phyloP scores from a whole-genome alignment of 2,113 vertebrate species.

The Rhipidura dahli region DNA sequence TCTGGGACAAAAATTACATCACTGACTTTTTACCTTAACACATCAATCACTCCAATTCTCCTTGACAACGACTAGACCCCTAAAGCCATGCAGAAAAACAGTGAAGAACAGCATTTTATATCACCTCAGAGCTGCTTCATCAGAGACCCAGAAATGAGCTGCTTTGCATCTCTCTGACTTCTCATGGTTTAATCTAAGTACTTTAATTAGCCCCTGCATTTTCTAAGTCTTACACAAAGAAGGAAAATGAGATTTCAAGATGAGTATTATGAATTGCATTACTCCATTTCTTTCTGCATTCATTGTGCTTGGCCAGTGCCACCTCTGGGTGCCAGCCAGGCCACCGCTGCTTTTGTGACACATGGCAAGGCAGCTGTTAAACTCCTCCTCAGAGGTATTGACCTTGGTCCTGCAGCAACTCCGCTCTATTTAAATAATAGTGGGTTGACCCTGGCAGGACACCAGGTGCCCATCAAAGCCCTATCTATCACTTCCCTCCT shows the following conservation, averaged over 20 bases:
- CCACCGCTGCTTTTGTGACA: not conserved
- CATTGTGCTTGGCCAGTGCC: not conserved
- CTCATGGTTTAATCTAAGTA: not conserved
- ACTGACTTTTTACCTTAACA: conserved; percentile 65
- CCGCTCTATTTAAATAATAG: not conserved
- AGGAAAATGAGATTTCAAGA: not conserved
- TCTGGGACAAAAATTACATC: conserved; percentile 64
- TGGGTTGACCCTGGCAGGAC: not conserved
- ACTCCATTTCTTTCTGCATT: not conserved
- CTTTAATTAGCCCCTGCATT: conserved; percentile 29
- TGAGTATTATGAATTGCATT: not conserved
- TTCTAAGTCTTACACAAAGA: not conserved
- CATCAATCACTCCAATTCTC: conserved; percentile 67
- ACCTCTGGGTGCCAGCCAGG: not conserved
- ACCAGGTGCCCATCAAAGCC: not conserved
- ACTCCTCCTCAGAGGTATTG: not conserved
- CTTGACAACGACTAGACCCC: conserved; percentile 26
- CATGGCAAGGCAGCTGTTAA: not conserved
- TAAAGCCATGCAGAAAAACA: conserved; percentile 19
- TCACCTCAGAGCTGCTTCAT: not conserved
- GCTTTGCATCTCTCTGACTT: conserved; percentile 13
- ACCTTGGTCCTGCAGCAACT: not conserved
- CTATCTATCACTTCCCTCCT: not conserved
- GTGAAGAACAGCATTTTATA: not conserved
- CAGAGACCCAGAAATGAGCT: not conserved